These are phyloP conservation scores for Vireo altiloquus DNA, from an alignment of 2,113 vertebrate genomes.

Conservation along the genomic window DNA sequence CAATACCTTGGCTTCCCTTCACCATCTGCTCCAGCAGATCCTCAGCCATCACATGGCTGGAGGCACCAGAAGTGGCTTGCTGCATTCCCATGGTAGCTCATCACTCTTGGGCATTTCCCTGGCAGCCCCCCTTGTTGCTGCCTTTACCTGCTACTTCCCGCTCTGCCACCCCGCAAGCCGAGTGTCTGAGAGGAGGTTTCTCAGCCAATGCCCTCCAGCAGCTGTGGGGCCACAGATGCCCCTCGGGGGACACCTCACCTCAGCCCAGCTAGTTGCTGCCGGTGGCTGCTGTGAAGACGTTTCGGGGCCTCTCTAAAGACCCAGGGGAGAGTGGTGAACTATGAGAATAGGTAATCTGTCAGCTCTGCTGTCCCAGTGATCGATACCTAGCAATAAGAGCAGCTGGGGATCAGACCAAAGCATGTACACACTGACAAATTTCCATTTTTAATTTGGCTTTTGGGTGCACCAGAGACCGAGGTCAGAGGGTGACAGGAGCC, in stretches of 20 bases:
- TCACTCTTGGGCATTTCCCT: accelerated
- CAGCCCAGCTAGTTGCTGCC: neutral
- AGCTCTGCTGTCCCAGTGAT: neutral
- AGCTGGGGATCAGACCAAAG: neutral
- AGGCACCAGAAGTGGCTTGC: neutral
- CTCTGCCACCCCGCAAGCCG: accelerated
- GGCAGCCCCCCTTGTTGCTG: neutral
- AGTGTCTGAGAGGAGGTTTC: neutral
- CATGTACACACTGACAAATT: accelerated
- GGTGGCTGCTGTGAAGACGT: neutral
- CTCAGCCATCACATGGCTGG: neutral
- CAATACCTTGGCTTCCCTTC: neutral
- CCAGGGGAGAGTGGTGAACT: neutral
- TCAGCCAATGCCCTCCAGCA: neutral
- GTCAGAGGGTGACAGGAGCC: neutral
- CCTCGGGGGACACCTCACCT: accelerated
- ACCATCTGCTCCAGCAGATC: neutral
- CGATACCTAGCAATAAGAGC: accelerated
- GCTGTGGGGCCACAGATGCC: neutral
- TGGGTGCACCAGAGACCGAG: neutral
- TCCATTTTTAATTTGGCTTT: neutral
- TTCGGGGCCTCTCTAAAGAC: neutral
- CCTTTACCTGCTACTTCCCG: neutral
- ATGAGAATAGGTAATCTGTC: accelerated
- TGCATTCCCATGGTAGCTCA: neutral